phyloP scores from a whole-genome alignment of 1,140 invertebrate genomes.

The Cataglyphis hispanica region DNA sequence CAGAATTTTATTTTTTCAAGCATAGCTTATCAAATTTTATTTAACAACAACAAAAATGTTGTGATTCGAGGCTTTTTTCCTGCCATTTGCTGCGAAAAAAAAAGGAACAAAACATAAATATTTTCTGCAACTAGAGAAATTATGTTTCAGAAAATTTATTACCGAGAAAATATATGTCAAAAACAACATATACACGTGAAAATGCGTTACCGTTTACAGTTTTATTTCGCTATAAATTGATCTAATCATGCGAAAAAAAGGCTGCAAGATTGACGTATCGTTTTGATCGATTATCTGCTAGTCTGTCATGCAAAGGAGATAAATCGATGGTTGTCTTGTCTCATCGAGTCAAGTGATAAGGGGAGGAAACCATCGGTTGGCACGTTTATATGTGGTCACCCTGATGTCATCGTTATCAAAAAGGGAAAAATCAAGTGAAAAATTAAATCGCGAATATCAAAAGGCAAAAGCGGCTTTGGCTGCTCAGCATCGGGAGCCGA shows the following conservation, averaged over 20 bases:
- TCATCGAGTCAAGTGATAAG: slow-evolving; percentile 8
- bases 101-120: too few species aligned
- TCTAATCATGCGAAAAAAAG: slow-evolving; percentile 14
- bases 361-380: neutral
- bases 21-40: neutral
- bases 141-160: neutral
- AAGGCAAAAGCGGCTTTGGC: neutral
- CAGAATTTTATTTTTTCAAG: neutral
- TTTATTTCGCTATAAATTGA: slow-evolving; percentile 16
- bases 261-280: slow-evolving; percentile 21
- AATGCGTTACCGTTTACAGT: neutral
- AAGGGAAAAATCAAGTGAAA: neutral
- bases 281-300: slow-evolving; percentile 44
- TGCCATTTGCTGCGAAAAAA: neutral
- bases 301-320: slow-evolving; percentile 17
- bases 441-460: slow-evolving; percentile 18
- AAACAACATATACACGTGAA: neutral
- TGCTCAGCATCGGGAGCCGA: slow-evolving; percentile 24
- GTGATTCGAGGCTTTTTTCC: neutral
- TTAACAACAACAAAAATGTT: neutral
- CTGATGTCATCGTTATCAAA: neutral
- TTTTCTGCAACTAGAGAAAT: neutral
- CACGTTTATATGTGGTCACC: slow-evolving; percentile 29
- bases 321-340: slow-evolving; percentile 39
- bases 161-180: neutral